A percentile compares a stretch with the other conserved stretches of the same genome.
These are phyloP conservation scores for Acronicta aceris DNA, from an alignment of 2,888 invertebrate species.

Conservation along the genomic window DNA sequence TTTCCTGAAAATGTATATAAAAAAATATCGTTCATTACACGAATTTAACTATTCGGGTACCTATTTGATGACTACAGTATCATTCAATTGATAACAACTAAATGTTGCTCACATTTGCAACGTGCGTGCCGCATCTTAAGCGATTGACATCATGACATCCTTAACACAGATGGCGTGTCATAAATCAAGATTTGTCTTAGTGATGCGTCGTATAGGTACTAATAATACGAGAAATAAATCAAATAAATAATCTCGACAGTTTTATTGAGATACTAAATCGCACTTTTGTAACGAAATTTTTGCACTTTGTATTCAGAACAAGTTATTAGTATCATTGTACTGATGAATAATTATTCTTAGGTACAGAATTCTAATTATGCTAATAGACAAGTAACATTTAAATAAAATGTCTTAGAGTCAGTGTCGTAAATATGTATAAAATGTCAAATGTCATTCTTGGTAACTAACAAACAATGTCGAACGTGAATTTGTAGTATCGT, in stretches of 20 bases:
- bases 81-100: constrained; percentile 13
- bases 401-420: too few species aligned
- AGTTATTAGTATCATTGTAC: constrained; percentile 17
- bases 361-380: too few species aligned
- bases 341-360: too few species aligned
- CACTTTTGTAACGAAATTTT: constrained; percentile 47
- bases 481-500: too few species aligned
- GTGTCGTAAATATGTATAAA: too few species aligned
- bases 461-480: too few species aligned
- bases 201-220: constrained; percentile 47
- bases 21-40: too few species aligned
- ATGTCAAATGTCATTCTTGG: too few species aligned
- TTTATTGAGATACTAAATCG: constrained; percentile 57
- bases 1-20: too few species aligned
- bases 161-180: constrained; percentile 49
- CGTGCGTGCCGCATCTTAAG: constrained; percentile 35
- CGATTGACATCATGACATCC: constrained; percentile 59
- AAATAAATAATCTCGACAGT: constrained; percentile 55
- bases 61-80: background rate
- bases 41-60: background rate
- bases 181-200: constrained; percentile 56
- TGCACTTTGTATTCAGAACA: constrained; percentile 23
- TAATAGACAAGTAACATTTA: too few species aligned
- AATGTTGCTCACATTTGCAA: constrained; percentile 24
- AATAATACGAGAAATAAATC: constrained; percentile 56